Conservation (phyloP, 1,140 invertebrate genomes). For the Triops cancriformis region DNA sequence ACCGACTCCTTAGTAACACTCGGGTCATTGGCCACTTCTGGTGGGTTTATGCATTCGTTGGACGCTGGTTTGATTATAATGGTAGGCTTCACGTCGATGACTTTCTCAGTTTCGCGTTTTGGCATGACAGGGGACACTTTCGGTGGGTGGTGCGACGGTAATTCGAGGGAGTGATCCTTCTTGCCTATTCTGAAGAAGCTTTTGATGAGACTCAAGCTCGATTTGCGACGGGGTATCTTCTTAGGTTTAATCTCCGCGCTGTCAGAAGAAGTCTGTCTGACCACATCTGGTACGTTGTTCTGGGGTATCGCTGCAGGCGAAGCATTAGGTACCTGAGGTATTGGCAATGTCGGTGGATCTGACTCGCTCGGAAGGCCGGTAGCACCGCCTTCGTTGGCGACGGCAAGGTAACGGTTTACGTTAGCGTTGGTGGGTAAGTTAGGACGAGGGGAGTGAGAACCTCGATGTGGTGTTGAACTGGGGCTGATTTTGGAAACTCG, state of each 20-base stretch:
- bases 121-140: neutral
- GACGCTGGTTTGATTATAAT: neutral
- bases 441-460: neutral
- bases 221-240: conserved; percentile 18
- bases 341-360: neutral
- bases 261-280: neutral
- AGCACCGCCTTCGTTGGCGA: neutral
- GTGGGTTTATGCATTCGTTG: neutral
- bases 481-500: neutral
- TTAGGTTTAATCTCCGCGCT: neutral
- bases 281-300: neutral
- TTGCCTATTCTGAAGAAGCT: neutral
- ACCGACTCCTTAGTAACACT: neutral
- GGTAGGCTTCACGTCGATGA: neutral
- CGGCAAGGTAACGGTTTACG: neutral
- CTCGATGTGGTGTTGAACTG: neutral
- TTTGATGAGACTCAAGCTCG: conserved; percentile 16
- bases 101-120: neutral
- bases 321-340: too few relatives aligned
- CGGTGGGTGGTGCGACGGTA: neutral
- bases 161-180: neutral
- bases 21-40: neutral
- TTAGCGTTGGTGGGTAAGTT: conserved; percentile 2
- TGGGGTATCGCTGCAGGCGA: neutral
- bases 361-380: neutral